Percentiles rank a stretch among this genome's conserved stretches.
These are phyloP conservation scores for Mesorhabditis spiculigera DNA, from an alignment of 2,888 invertebrate species.

Conservation along the genomic window DNA sequence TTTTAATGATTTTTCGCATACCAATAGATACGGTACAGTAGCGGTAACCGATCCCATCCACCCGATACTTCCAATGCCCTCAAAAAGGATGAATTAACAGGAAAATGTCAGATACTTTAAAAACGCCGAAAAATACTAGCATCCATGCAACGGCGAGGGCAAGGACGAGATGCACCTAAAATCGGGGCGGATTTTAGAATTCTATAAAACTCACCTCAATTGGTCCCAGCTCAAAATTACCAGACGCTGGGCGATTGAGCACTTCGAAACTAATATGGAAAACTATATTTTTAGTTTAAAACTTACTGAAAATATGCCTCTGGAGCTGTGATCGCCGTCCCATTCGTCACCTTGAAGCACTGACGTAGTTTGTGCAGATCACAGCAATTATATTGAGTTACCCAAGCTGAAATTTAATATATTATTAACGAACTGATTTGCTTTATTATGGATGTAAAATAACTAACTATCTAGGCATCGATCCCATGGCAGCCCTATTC, in stretches of 20 bases:
- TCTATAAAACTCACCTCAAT: conserved; percentile 6
- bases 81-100: not conserved
- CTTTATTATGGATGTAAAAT: not conserved
- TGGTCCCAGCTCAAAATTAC: conserved; percentile 29
- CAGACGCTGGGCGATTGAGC: conserved; percentile 65
- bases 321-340: conserved; percentile 42
- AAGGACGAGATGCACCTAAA: conserved; percentile 84
- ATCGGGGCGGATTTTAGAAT: not conserved
- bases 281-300: conserved; percentile 8
- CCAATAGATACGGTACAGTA: conserved; percentile 51
- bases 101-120: conserved; percentile 75
- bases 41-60: conserved; percentile 54
- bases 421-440: not conserved
- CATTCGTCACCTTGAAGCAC: conserved; percentile 34
- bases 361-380: conserved; percentile 32
- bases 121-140: conserved; percentile 88
- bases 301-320: conserved; percentile 55
- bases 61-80: conserved; percentile 35
- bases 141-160: conserved; percentile 88
- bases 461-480: conserved; percentile 32
- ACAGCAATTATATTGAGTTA: conserved; percentile 44
- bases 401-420: conserved; percentile 36
- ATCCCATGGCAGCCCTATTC: conserved; percentile 41
- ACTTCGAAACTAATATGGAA: conserved; percentile 40
- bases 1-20: conserved; percentile 7